Base-by-base conservation (phyloP, 1,140 invertebrate genomes). In the Drosophila teissieri region DNA sequence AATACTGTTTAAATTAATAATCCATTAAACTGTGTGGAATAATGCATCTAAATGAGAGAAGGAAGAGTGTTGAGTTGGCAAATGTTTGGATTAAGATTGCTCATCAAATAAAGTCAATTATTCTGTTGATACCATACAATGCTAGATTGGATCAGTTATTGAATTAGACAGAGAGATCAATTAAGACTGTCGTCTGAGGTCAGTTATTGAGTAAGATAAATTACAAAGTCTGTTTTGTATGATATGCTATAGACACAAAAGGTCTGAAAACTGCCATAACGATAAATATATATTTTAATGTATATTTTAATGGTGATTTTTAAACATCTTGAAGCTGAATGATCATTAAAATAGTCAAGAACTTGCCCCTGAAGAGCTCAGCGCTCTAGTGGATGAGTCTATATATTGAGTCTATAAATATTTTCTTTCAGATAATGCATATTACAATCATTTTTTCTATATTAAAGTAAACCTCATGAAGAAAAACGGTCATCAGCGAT, bases 141-240 rank as follows among this genome's bases (percentile, higher is more conserved):
- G 11, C 22, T 19, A 34, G 36, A 42, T 42, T 14, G 17, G 37
- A 62, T 62, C 36, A 34, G 61, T 27, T 63, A 63, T 45, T 49
- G 56, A 49, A 42, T 67, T 2, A 27, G 24, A 40, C n/a, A 40
- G 34, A 31, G 22, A 61, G 44, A 51, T 51, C 45, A 67, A 67
- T 67, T 67, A 37, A 61, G 27, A 36, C n/a, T 48, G 36, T 40
- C 17, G 36, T 68, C 27, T 44, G 46, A 68, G 64, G 64, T 68
- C 64, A 64, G 19, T 36, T 44, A 51, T 42, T 22, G 37, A 52
- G 27, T 24, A n/a, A 68, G 60, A 68, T 42, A 63, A 62, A 67
- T 67, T 24, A 19, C 34, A 27, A 17, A 2, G 15, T 27, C 37
- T 17, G 17, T 36, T 52, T 14, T 11, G 34, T 15, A 54, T 36